Base-by-base conservation (phyloP, 1,140 invertebrate species). In the Charaxes varanes region DNA sequence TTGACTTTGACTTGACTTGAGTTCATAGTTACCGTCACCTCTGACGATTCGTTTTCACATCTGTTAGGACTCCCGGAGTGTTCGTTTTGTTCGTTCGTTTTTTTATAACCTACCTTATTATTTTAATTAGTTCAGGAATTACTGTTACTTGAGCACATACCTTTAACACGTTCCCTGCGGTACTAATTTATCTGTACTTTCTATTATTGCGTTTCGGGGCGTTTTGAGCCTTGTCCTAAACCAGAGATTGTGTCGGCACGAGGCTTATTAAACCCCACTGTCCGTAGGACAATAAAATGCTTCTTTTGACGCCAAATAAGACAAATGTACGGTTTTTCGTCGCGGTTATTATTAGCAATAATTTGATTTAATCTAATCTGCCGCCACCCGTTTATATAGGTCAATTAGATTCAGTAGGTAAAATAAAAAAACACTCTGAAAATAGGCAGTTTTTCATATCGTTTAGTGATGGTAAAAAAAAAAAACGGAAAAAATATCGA, bases 161-260 rank as follows among this genome's bases (percentile, higher is more conserved):
- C n/a, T n/a, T n/a, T n/a, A n/a, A 43, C 30, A 50, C 34, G 41
- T 40, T 50, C 10, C 11, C 18, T 7, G 41, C 26, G 47, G 34
- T 35, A 51, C 28, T 10, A 18, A 51, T 37, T 45, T 45, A 45
- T 51, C 32, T 41, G 1, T 47, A 47, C 37, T 47, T 51, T 51
- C 36, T 37, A 45, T 41, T 51, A 45, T 32, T 41, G 35, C 41
- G 34, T 40, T 27, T 41, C 32, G 38, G 15, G 45, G 12, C 7
- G 33, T 43, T 46, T 40, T 10, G 35, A 42, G 37, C 37, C 41
- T 51, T 10, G 41, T 54, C 10, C 41, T 14, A 30, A 12, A 54
- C 41, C 45, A n/a, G 37, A 48, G 5, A 35, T 56, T 51, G 41
- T 43, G 22, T 40, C 43, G 47, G 35, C 47, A 51, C 47, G 47